Evolutionary conservation across 1,140 invertebrate genomes (phyloP).

Genomic region (Tetragonula clypearis): DNA sequence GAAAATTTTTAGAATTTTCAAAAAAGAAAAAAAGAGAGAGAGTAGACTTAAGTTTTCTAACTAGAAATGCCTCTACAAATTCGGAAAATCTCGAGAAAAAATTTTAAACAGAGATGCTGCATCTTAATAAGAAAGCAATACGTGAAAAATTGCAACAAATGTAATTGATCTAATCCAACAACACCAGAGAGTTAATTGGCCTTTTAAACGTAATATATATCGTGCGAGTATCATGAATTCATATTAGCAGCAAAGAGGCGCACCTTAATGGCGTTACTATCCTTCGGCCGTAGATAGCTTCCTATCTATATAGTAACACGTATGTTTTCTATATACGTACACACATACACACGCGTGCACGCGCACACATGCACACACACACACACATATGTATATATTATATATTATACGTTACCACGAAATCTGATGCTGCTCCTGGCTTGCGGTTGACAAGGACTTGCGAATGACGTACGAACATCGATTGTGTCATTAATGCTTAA

Average conservation of each 20-base stretch:
- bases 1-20: too few relatives aligned
- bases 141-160: not conserved
- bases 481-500: constrained; percentile 65
- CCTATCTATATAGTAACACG: not conserved
- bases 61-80: too few relatives aligned
- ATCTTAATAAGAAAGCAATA: not conserved
- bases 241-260: constrained; percentile 3
- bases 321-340: constrained; percentile 42
- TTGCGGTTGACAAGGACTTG: constrained; percentile 63
- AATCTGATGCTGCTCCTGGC: constrained; percentile 48
- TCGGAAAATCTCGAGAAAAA: too few relatives aligned
- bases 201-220: not conserved
- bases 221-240: not conserved
- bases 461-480: constrained; percentile 52
- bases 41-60: too few relatives aligned
- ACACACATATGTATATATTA: constrained; percentile 35
- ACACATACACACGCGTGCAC: too few relatives aligned
- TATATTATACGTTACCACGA: constrained; percentile 50
- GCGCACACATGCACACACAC: not conserved
- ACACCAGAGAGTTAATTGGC: not conserved
- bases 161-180: not conserved
- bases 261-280: not conserved
- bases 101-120: too few relatives aligned
- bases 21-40: too few relatives aligned
- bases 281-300: not conserved